Conservation (phyloP, 2,113 vertebrate species). For the Gorilla gorilla region DNA sequence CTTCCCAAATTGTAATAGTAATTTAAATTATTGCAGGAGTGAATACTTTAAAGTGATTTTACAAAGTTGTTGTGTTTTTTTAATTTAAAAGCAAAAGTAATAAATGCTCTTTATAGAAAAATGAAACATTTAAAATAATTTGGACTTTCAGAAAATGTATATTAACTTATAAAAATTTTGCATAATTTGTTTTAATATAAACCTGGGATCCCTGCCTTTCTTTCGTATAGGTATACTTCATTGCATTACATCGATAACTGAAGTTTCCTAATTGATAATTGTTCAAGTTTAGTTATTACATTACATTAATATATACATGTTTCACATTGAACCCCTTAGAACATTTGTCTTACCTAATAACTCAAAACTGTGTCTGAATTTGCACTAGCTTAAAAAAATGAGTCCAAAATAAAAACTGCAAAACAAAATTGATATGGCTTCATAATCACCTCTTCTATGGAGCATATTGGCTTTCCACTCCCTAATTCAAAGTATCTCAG, state of each 20-base stretch:
- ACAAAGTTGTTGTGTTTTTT: background rate
- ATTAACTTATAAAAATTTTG: background rate
- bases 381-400: background rate
- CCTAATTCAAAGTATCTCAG: background rate
- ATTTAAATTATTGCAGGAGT: background rate
- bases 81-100: background rate
- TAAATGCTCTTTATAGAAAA: background rate
- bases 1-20: background rate
- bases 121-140: background rate
- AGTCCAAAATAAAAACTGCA: background rate
- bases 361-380: background rate
- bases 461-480: background rate
- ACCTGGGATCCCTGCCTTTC: background rate
- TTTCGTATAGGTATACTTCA: background rate
- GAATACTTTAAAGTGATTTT: background rate
- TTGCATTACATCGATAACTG: background rate
- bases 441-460: background rate
- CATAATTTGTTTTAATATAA: background rate
- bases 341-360: background rate
- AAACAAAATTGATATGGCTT: background rate
- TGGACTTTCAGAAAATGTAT: background rate
- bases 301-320: background rate
- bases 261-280: background rate
- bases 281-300: constrained; percentile 14
- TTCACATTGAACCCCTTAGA: background rate